Base-by-base conservation (phyloP, 2,113 vertebrate species). In the Nansenia antarctica region DNA sequence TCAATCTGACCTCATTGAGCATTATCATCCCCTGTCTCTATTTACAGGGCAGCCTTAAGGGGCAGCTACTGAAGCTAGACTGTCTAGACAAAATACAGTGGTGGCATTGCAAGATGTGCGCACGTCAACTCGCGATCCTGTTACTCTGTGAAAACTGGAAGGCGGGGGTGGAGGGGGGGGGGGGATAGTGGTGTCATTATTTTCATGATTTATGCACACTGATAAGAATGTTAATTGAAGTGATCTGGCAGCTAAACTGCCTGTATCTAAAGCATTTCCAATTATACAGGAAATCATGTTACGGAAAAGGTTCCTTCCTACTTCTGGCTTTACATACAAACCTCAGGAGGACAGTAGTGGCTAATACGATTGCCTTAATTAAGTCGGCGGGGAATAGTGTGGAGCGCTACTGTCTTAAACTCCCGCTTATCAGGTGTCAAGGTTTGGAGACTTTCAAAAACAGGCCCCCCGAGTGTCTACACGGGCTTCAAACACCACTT, bases 331-430 rank as follows among this genome's bases (percentile, higher is more conserved):
- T 69, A 37, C 5, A 11, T 5, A 15, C 0, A 45, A 45, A 18
- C 42, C 42, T 69, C 55, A 69, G 60, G 14, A 82, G 79, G 85
- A 82, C 67, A 82, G 72, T 81, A 80, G 72, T 73, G 68, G 81
- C 79, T 89, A 90, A 90, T 88, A 81, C 88, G 70, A 82, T 76
- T 74, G 74, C 67, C 80, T 88, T 91, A 88, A 91, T 86, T 87
- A 82, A 89, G 86, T 78, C 84, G 84, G 72, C 24, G 2, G 82
- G 81, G 86, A 87, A 84, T 69, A 73, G 32, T 8, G 20, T n/a
- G 24, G 47, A 65, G 58, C n/a, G 27, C 70, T 65, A 62, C 58
- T 4, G 71, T 85, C 73, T 82, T 65, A 85, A 78, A 72, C 72
- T 69, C 34, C 32, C 15, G 60, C 65, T 84, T 83, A 90, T 87